Evolutionary conservation across 2,888 invertebrate species (phyloP), one percentile per base, ranked within the genome.

Genomic region (Timandra comae): DNA sequence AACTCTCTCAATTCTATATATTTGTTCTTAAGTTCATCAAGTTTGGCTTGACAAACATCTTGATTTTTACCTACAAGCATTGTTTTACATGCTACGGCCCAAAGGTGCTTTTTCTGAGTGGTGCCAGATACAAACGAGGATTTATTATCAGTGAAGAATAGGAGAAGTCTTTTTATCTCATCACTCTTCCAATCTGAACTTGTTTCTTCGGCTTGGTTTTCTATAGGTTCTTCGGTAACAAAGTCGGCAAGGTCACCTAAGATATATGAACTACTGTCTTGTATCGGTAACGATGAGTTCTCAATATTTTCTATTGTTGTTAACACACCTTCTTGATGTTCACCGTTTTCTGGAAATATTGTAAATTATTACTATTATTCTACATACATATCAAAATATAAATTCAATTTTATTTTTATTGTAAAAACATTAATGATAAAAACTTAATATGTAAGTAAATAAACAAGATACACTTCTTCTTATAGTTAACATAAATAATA

Each of bases 71-170:
- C 69, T 0, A 61, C 35, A 0, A 85, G 50, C 71, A 81, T 79
- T 3, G 81, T 80, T 37, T 74, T 80, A 33, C 82, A 82, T 0
- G 79, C 81, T 1, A 82, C 70, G 0, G 68, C 58, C 85, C 84
- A 85, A 3, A 84, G 48, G 38, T 80, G 72, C 36, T 59, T 64
- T 27, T 63, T 72, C 35, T 70, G 70, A 1, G 74, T 64, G 3
- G 56, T 41, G 0, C 72, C 73, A 6, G 54, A 64, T 2, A 65
- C 42, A 29, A 84, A 82, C 3, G 67, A 62, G n/a, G 68, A 59
- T 55, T 80, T 82, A 25, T 84, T 85, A 35, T 85, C 85, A 33
- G 63, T 61, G 33, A 72, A 84, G 46, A 85, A 84, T 19, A 70
- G 53, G n/a, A 85, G 52, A 0, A 85, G 63, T 13, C 70, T 57